Evolutionary conservation across 1,140 invertebrate species (phyloP).

Genomic region (Zaprionus capensis): DNA sequence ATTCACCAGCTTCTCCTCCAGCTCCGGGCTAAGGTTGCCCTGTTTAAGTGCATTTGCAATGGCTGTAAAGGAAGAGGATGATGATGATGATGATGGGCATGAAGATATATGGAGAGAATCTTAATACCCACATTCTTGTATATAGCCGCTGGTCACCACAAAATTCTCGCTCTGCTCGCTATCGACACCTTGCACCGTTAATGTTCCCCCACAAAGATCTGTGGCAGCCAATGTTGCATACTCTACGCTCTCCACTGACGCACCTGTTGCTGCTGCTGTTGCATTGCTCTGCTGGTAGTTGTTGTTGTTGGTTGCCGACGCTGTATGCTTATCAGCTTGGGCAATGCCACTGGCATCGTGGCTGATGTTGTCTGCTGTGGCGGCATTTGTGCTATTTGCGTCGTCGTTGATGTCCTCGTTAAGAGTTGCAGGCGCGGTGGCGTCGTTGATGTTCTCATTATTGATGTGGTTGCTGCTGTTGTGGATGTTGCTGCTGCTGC

Average conservation of each 20-base stretch:
- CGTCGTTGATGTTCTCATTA: conserved; percentile 27
- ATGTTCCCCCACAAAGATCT: conserved; percentile 11
- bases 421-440: conserved; percentile 55
- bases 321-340: conserved; percentile 62
- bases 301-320: conserved; percentile 18
- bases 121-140: conserved; percentile 88
- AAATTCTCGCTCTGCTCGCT: conserved; percentile 85
- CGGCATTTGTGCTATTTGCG: conserved; percentile 42
- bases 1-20: conserved; percentile 95
- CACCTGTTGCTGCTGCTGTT: conserved; percentile 16
- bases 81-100: neutral
- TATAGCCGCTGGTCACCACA: conserved; percentile 93
- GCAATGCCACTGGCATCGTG: conserved; percentile 49
- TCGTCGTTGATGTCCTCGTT: conserved; percentile 35
- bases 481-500: conserved; percentile 45
- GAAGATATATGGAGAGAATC: neutral
- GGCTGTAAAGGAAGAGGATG: conserved; percentile 84
- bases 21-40: conserved; percentile 95
- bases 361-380: conserved; percentile 26
- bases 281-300: conserved; percentile 1
- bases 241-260: conserved; percentile 58
- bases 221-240: conserved; percentile 21
- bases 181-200: conserved; percentile 16
- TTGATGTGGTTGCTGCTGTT: conserved; percentile 37
- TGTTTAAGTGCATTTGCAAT: conserved; percentile 93